Base-by-base conservation (phyloP, 2,888 invertebrate genomes). In the Halictus quadricinctus region DNA sequence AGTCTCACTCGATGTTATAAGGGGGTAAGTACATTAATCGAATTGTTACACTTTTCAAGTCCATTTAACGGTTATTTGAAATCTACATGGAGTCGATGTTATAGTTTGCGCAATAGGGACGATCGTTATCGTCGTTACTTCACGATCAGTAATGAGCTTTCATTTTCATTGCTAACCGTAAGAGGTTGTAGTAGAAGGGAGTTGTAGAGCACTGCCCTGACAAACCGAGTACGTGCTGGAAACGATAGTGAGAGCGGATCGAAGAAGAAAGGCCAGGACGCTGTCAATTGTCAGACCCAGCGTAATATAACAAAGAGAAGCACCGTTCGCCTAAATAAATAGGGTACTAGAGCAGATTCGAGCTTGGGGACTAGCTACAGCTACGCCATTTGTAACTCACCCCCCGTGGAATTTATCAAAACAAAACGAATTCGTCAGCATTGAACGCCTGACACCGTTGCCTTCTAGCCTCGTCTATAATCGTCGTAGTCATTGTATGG, bases 381-480 rank as follows among this genome's bases (percentile, higher is more conserved):
- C 21, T n/a, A 69, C 60, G 48, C 21, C 18, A 13, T 58, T 76
- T 10, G n/a, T 18, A 48, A 58, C 21, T 4, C 41, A 36, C 50
- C 73, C 54, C 7, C 12, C 15, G 18, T 29, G 29, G 25, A 13
- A 64, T 64, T 15, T 6, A 64, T 29, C n/a, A 2, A n/a, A 25
- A 15, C 10, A 21, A 79, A 58, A 69, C 21, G 12, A 69, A 79
- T 81, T 66, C 15, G 64, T 80, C 4, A 15, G 48, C 48, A 69
- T 72, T 70, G 46, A 77, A 60, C 48, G 29, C 18, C n/a, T 25
- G 29, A 72, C 70, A 64, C 8, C 48, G 13, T 36, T 60, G n/a
- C 18, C 15, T 21, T 58, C 41, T 12, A 0, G 21, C 50, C 13
- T 18, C 29, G 54, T n/a, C 21, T 18, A 43, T 82, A 82, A 76